Percentiles rank a stretch among this genome's conserved stretches.
Evolutionary conservation across 2,113 vertebrate genomes (phyloP).

Genomic region (Pyxicephalus adspersus): DNA sequence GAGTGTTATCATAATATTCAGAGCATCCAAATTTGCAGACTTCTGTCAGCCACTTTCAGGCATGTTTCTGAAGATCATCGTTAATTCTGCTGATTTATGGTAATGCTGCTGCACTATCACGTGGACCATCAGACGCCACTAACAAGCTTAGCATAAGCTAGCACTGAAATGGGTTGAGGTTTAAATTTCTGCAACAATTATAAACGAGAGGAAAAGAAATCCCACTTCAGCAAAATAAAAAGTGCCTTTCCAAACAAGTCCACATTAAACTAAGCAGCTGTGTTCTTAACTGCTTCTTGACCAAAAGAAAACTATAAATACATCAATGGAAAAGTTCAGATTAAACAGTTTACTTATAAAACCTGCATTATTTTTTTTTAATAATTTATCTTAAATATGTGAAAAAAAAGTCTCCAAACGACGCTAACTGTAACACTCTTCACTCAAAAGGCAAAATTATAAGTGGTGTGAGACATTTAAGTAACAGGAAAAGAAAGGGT

Average conservation of each 20-base stretch:
- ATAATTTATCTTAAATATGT: too few relatives aligned
- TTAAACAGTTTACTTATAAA: too few relatives aligned
- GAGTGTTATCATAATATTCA: slow-evolving; percentile 99
- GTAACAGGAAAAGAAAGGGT: too few relatives aligned
- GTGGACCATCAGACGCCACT: slow-evolving; percentile 94
- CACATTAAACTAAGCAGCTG: slow-evolving; percentile 63
- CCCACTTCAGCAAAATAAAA: slow-evolving; percentile 95
- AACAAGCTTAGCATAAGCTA: slow-evolving; percentile 99
- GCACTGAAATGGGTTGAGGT: slow-evolving; percentile 97
- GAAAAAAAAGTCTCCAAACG: too few relatives aligned
- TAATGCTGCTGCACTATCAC: slow-evolving; percentile 92
- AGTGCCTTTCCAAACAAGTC: slow-evolving; percentile 67
- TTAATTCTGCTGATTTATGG: slow-evolving; percentile 99
- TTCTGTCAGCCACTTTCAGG: slow-evolving; percentile 93
- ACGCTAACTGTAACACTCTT: too few relatives aligned
- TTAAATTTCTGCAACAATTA: slow-evolving; percentile 98
- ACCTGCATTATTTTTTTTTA: too few relatives aligned
- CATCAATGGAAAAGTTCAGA: too few relatives aligned
- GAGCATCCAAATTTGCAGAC: slow-evolving; percentile 94
- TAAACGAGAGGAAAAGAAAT: slow-evolving; percentile 91
- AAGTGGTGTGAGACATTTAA: too few relatives aligned
- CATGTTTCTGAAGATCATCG: slow-evolving; percentile 96
- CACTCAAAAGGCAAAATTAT: too few relatives aligned
- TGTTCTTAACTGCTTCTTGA: slow-evolving; percentile 55
- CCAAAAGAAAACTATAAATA: background rate